phyloP scores from a whole-genome alignment of 2,797 vertebrate species.

The Steatocranus sp. region DNA sequence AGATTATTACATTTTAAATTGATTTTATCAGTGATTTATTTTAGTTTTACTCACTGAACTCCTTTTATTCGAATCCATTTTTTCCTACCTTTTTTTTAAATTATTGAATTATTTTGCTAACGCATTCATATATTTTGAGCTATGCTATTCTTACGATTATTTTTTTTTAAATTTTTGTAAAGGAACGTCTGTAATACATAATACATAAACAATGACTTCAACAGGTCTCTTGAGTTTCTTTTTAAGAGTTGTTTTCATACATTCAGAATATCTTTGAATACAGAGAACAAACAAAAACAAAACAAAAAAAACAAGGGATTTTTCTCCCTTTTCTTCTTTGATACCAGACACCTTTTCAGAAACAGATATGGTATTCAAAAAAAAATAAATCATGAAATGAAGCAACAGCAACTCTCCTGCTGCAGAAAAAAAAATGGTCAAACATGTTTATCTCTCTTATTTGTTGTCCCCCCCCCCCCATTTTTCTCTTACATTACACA shows the following conservation, averaged over 20 bases:
- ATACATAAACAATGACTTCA: not conserved
- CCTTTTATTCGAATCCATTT: not conserved
- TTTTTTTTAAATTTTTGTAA: fast-evolving
- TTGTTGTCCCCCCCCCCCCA: not conserved
- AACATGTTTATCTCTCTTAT: not conserved
- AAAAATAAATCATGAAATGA: not conserved
- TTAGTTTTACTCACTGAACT: not conserved
- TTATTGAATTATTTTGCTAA: not conserved
- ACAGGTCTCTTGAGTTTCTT: not conserved
- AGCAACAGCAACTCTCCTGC: not conserved
- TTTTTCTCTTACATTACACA: not conserved
- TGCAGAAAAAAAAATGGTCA: fast-evolving
- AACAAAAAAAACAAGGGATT: fast-evolving
- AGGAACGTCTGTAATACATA: not conserved
- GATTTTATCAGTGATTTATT: not conserved
- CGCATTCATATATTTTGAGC: not conserved
- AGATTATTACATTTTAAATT: not conserved
- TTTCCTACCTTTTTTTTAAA: not conserved
- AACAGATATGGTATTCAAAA: not conserved
- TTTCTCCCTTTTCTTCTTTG: not conserved
- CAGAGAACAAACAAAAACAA: no score
- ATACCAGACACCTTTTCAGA: not conserved
- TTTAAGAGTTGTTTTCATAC: not conserved
- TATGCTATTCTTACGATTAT: fast-evolving
- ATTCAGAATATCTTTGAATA: not conserved